Evolutionary conservation across 2,888 invertebrate species (phyloP).

Genomic region (Nephrotoma flavescens): DNA sequence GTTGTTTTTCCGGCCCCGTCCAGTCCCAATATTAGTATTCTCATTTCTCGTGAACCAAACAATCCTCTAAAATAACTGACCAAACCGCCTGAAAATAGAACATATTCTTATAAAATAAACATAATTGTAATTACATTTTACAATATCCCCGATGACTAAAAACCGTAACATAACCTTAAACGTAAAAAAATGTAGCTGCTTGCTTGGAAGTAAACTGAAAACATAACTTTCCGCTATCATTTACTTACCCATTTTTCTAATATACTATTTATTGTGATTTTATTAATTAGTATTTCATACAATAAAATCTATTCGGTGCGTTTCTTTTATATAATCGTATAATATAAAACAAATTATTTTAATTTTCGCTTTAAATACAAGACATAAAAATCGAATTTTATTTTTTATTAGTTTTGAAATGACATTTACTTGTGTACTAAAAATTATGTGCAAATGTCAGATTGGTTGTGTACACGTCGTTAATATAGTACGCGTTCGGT

Average conservation of each 20-base stretch:
- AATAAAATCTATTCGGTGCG: background rate
- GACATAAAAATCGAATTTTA: background rate
- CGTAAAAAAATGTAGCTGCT: background rate
- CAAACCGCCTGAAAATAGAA: constrained; percentile 62
- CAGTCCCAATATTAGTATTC: constrained; percentile 92
- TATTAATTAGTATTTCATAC: background rate
- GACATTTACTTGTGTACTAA: background rate
- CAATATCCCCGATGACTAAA: background rate
- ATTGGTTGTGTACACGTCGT: constrained; percentile 2
- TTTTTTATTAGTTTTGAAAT: background rate
- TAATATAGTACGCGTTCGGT: background rate
- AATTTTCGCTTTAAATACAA: background rate
- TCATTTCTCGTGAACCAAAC: constrained; percentile 92
- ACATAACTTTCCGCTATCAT: background rate
- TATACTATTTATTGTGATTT: background rate
- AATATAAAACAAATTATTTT: background rate
- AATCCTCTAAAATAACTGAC: constrained; percentile 93
- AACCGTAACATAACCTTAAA: background rate
- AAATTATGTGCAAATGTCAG: background rate
- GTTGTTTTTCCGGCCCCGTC: constrained; percentile 99
- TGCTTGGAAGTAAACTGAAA: background rate
- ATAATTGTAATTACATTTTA: background rate
- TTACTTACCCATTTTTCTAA: background rate
- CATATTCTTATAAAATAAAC: background rate
- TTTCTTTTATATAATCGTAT: background rate